Conservation (phyloP, 2,888 invertebrate genomes). For the Agonopterix arenella region DNA sequence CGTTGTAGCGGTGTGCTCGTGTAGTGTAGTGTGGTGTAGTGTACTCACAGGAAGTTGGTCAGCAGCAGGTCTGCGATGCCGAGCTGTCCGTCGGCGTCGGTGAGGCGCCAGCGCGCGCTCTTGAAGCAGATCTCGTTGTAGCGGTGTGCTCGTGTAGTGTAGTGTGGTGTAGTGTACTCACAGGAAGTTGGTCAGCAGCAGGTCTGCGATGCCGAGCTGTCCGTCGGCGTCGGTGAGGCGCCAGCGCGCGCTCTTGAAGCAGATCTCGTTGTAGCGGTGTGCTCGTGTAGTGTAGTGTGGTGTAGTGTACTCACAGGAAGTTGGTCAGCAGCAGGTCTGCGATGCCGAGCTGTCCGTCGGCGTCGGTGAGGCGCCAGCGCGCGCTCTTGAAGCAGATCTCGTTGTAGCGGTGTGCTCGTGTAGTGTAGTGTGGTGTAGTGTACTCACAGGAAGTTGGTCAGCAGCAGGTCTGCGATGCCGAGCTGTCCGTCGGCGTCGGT, state of each 20-base stretch:
- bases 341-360: constrained; percentile 98
- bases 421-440: too few relatives aligned
- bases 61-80: constrained; percentile 97
- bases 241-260: constrained; percentile 99
- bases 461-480: constrained; percentile 96
- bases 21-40: too few relatives aligned
- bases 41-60: constrained; percentile 91
- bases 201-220: constrained; percentile 97
- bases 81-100: constrained; percentile 98
- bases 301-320: constrained; percentile 82
- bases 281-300: too few relatives aligned
- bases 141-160: too few relatives aligned
- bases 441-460: constrained; percentile 93
- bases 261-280: constrained; percentile 88
- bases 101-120: constrained; percentile 98
- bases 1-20: constrained; percentile 82
- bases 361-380: constrained; percentile 97
- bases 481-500: constrained; percentile 99
- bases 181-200: constrained; percentile 96
- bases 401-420: constrained; percentile 82
- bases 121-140: constrained; percentile 94
- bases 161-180: constrained; percentile 48
- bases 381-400: constrained; percentile 98
- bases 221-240: constrained; percentile 98
- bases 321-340: constrained; percentile 97